Evolutionary conservation across 2,113 vertebrate species (phyloP), one percentile per base, ranked within the genome.

Genomic region (Brachypteracias leptosomus): DNA sequence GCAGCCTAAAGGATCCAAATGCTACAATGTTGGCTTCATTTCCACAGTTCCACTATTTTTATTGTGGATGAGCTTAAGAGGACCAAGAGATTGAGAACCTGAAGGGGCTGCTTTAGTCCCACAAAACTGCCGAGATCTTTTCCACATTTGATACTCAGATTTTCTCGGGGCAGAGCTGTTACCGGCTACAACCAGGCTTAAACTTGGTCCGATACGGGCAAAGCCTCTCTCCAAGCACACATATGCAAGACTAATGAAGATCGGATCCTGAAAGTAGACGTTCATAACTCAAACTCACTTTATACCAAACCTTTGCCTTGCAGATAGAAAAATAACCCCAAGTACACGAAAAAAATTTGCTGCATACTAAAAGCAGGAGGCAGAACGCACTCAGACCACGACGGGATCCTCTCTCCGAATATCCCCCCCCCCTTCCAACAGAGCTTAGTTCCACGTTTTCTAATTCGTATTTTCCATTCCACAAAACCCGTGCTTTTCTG

Each of bases 401-500:
- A 33, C 1, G 51, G 49, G 67, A 70, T 51, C 16, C 14, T 0
- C 22, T 33, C 29, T 65, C 79, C 35, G 7, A 73, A 59, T 10
- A 28, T 14, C 5, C 3, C 8, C 9, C 15, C 33, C 14, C 5
- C 24, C 13, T n/a, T n/a, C 4, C 67, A 26, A 6, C 29, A 10
- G 31, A 68, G 77, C 54, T 57, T 62, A 70, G 89, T 70, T 85
- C 88, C 91, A 29, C 51, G 33, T 82, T 88, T 55, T 84, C 68
- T 35, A 79, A 89, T 89, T 96, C 75, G 76, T 95, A 66, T 91
- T 92, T 97, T 95, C 89, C 79, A 62, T 62, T n/a, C 65, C 94
- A 62, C 76, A 67, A 79, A 77, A 3, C 19, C 51, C 13, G 7
- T 75, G 83, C 77, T 96, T 95, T 96, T 85, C 88, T 72, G 85